Percentiles rank a stretch among this genome's conserved stretches.
These are phyloP conservation scores for Bubo bubo DNA, from an alignment of 2,113 vertebrate genomes.

Conservation along the genomic window DNA sequence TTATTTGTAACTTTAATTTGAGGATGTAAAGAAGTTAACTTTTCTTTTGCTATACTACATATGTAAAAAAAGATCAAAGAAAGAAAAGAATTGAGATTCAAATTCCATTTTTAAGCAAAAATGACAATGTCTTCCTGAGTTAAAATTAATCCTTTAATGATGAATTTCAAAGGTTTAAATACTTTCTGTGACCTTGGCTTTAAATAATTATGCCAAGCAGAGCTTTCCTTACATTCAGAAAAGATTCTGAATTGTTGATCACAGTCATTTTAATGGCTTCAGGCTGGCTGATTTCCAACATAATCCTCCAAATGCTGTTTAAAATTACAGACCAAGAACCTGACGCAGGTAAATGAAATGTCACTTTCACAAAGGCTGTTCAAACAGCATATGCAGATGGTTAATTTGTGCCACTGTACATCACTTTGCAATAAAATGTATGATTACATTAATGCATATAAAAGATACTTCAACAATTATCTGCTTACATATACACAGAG, in stretches of 20 bases:
- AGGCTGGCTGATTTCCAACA: constrained; percentile 76
- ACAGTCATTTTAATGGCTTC: constrained; percentile 77
- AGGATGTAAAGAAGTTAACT: constrained; percentile 71
- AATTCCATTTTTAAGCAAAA: constrained; percentile 80
- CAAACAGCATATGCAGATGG: background rate
- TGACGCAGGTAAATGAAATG: constrained; percentile 71
- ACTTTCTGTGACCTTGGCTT: constrained; percentile 80
- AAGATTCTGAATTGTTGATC: constrained; percentile 80
- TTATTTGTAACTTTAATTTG: constrained; percentile 74
- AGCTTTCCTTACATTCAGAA: constrained; percentile 78
- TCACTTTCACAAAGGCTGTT: constrained; percentile 69
- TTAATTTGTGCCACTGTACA: constrained; percentile 45
- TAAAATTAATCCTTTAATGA: constrained; percentile 86
- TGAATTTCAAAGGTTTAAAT: constrained; percentile 83
- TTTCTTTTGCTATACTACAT: constrained; percentile 69
- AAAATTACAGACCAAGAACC: constrained; percentile 71
- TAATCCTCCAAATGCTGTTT: constrained; percentile 72
- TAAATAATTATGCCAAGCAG: constrained; percentile 78
- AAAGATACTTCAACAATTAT: constrained; percentile 37
- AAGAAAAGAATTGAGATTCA: constrained; percentile 75
- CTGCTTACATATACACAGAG: constrained; percentile 2
- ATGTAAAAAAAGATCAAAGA: constrained; percentile 79
- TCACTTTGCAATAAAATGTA: constrained; percentile 31
- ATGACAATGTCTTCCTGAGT: constrained; percentile 81
- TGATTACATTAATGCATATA: background rate